Base-by-base conservation (phyloP, 2,797 vertebrate genomes). In the Sarcoramphus papa region DNA sequence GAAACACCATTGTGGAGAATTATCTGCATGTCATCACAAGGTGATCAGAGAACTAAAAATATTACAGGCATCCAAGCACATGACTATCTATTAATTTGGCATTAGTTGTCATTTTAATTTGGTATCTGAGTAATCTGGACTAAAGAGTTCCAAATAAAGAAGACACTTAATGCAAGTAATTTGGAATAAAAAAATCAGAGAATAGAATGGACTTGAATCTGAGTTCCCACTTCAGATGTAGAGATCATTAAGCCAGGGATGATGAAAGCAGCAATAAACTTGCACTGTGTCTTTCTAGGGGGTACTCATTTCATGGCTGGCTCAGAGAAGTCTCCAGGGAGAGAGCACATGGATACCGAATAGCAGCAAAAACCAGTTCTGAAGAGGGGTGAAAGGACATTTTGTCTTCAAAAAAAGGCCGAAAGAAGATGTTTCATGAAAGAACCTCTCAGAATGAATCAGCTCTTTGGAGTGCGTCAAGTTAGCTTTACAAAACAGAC, bases 401-500 rank as follows among this genome's bases (percentile, higher is more conserved):
- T 85, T 63, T 88, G n/a, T 84, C 45, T 68, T 41, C 2, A 59
- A 67, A 78, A 75, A 57, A 41, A 21, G 3, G 9, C 7, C 3
- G 1, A 84, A 60, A 87, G 43, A 96, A 77, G 21, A 79, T 59
- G 43, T 37, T 89, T 75, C 14, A 6, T 76, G 35, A 92, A 89
- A 85, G 72, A 95, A 63, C 54, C 28, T 90, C 75, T 77, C 75
- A 67, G 70, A 91, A 89, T 94, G 56, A 94, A 87, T 94, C 80
- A 91, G 47, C 54, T 92, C 67, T 85, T 94, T 87, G 47, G 63
- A 92, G 59, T 69, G 35, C 4, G 2, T 87, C 24, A 85, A 73
- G 70, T 87, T 56, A 76, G 54, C 59, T 91, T 79, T 79, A 92
- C 70, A 94, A 91, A 96, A 73, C 59, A 91, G 76, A 40, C 35